phyloP scores from a whole-genome alignment of 2,888 invertebrate genomes.

The Tenthredo scrophulariae region DNA sequence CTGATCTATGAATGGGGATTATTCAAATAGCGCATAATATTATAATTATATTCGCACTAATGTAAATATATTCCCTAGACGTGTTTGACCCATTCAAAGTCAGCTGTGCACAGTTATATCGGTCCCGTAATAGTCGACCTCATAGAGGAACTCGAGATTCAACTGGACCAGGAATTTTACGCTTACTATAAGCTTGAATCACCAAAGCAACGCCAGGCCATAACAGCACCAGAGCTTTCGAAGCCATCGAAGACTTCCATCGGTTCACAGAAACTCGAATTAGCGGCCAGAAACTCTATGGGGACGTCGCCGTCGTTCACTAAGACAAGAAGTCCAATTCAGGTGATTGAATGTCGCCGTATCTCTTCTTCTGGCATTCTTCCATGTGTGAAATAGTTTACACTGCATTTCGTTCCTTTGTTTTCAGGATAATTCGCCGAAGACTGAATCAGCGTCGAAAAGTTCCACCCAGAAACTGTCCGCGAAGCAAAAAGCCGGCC shows the following conservation, averaged over 20 bases:
- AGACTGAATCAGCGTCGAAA: slow-evolving; percentile 14
- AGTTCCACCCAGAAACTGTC: neutral
- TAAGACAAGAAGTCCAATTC: slow-evolving; percentile 33
- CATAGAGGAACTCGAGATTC: slow-evolving; percentile 84
- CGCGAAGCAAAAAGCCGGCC: slow-evolving; percentile 25
- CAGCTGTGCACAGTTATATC: slow-evolving; percentile 77
- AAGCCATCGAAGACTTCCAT: slow-evolving; percentile 37
- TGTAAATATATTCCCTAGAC: slow-evolving; percentile 58
- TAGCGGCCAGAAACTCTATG: neutral
- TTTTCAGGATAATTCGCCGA: slow-evolving; percentile 36
- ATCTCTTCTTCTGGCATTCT: neutral
- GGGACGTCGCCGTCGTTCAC: slow-evolving; percentile 18
- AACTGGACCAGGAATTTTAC: slow-evolving; percentile 73
- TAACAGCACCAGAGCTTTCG: slow-evolving; percentile 51
- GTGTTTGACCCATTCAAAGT: slow-evolving; percentile 70
- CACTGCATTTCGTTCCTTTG: neutral
- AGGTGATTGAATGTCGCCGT: slow-evolving; percentile 2
- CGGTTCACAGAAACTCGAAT: slow-evolving; percentile 13
- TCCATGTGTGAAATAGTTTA: neutral
- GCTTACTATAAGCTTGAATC: slow-evolving; percentile 70
- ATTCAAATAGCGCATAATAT: neutral
- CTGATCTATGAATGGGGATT: neutral
- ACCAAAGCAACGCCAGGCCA: slow-evolving; percentile 61
- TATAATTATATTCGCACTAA: neutral
- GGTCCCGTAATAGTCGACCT: slow-evolving; percentile 86